These are phyloP conservation scores for Apoderus coryli DNA, from an alignment of 2,888 invertebrate genomes.

Conservation along the genomic window DNA sequence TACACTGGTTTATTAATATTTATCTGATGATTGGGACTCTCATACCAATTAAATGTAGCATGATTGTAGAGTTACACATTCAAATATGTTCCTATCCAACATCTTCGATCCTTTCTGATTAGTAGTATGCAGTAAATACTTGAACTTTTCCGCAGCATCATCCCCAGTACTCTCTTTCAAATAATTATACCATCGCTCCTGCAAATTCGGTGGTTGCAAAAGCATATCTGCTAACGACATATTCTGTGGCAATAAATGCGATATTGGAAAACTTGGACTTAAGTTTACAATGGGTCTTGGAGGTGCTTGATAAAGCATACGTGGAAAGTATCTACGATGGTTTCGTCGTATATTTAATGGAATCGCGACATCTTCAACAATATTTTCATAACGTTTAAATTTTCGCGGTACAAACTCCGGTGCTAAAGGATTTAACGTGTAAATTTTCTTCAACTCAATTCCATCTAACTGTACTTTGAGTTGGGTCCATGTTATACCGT, in stretches of 20 bases:
- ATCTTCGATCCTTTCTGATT: constrained; percentile 23
- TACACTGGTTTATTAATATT: constrained; percentile 30
- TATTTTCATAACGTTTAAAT: constrained; percentile 24
- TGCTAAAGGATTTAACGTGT: constrained; percentile 67
- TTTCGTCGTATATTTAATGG: background rate
- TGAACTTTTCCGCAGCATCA: constrained; percentile 42
- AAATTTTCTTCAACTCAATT: constrained; percentile 58
- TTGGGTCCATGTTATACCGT: constrained; percentile 56
- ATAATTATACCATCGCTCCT: constrained; percentile 38
- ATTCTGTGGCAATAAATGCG: constrained; percentile 38
- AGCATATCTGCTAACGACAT: constrained; percentile 43
- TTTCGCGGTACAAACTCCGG: constrained; percentile 63
- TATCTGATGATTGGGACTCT: constrained; percentile 28
- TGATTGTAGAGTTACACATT: constrained; percentile 20
- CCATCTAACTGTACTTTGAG: constrained; percentile 51
- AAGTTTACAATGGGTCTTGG: constrained; percentile 10
- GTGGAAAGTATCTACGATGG: constrained; percentile 2
- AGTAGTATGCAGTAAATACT: constrained; percentile 26
- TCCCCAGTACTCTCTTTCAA: constrained; percentile 38
- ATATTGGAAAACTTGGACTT: constrained; percentile 8
- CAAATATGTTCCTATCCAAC: constrained; percentile 21
- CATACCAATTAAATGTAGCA: constrained; percentile 26
- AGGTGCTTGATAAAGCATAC: constrained; percentile 7
- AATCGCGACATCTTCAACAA: background rate
- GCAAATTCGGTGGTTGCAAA: constrained; percentile 32